Conservation (phyloP, 1,140 invertebrate species). For the Rhopalosiphum maidis region DNA sequence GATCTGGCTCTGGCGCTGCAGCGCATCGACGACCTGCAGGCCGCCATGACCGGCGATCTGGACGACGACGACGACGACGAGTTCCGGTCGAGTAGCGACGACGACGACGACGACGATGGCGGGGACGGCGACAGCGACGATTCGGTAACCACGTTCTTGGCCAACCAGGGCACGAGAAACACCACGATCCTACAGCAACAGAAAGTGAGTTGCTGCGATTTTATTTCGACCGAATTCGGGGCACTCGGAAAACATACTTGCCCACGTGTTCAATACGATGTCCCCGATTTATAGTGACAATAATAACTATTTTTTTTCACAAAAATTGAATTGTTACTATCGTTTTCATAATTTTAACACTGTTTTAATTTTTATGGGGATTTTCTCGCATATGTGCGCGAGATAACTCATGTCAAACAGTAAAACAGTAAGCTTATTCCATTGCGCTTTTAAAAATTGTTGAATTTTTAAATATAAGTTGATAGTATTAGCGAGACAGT, state of each 20-base stretch:
- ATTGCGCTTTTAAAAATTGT: background rate
- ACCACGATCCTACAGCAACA: constrained; percentile 32
- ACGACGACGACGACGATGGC: constrained; percentile 33
- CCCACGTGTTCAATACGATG: too few relatives aligned
- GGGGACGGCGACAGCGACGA: constrained; percentile 39
- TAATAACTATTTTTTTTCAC: too few relatives aligned
- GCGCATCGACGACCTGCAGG: constrained; percentile 83
- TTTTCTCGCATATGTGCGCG: background rate
- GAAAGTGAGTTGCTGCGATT: constrained; percentile 4
- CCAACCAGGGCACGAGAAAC: constrained; percentile 40
- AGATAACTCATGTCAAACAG: background rate
- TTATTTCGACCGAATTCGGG: background rate
- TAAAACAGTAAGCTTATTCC: background rate
- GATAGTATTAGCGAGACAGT: too few relatives aligned
- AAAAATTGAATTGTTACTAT: background rate
- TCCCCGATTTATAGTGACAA: too few relatives aligned
- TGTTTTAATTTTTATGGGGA: background rate
- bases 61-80: constrained; percentile 65
- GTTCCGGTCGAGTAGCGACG: constrained; percentile 60
- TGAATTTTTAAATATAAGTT: background rate
- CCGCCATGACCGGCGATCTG: constrained; percentile 80
- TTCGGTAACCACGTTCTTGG: constrained; percentile 40
- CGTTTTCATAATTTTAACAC: background rate
- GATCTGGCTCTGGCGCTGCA: constrained; percentile 83
- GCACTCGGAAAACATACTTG: background rate